phyloP scores from a whole-genome alignment of 2,113 vertebrate genomes.

The Penelope pileata region DNA sequence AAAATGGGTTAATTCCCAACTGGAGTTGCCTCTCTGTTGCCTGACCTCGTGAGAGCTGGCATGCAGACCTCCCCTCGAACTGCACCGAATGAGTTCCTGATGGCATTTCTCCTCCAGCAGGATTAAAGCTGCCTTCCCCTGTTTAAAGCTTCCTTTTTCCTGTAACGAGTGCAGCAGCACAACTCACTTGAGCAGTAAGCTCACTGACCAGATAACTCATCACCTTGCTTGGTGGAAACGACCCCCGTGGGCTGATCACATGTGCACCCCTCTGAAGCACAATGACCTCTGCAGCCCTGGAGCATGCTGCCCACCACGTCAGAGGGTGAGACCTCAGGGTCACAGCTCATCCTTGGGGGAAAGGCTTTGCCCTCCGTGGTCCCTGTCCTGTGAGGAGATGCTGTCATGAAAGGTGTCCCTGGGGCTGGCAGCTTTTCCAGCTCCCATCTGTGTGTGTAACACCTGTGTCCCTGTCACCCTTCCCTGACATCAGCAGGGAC shows the following conservation, averaged over 20 bases:
- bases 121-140: not conserved
- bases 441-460: not conserved
- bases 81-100: not conserved
- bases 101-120: not conserved
- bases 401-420: not conserved
- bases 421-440: not conserved
- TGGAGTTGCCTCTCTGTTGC: not conserved
- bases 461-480: not conserved
- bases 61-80: fast-evolving
- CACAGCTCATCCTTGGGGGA: not conserved
- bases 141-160: not conserved
- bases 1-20: constrained; percentile 13
- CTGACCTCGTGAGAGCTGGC: not conserved
- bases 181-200: not conserved
- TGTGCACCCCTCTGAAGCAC: not conserved
- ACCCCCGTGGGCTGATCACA: not conserved
- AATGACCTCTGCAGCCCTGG: not conserved
- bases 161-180: not conserved
- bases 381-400: not conserved
- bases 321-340: not conserved
- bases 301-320: fast-evolving
- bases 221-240: fast-evolving
- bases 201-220: not conserved
- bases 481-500: not conserved
- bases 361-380: not conserved